These are phyloP conservation scores for Anthoscopus minutus DNA, from an alignment of 2,113 vertebrate genomes.

Conservation along the genomic window DNA sequence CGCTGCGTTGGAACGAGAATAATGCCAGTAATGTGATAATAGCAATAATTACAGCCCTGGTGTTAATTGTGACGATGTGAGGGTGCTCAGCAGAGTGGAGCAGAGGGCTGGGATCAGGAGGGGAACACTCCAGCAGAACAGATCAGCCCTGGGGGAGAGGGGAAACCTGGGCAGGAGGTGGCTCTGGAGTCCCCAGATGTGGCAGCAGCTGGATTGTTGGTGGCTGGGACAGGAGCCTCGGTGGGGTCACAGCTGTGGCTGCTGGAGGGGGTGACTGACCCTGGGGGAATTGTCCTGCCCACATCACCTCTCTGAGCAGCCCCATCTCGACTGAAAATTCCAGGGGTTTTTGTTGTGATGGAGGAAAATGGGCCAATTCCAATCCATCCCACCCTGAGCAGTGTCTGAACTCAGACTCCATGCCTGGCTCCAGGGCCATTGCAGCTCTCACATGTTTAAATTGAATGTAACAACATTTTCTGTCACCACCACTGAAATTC, in stretches of 20 bases:
- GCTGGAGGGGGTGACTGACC: background rate
- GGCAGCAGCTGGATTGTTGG: background rate
- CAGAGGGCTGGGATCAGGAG: background rate
- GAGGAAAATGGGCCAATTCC: background rate
- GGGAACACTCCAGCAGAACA: rapidly evolving
- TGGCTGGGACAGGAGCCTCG: background rate
- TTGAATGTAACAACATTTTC: background rate
- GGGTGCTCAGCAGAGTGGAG: background rate
- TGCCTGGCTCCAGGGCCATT: background rate
- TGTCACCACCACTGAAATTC: background rate
- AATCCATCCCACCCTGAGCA: background rate
- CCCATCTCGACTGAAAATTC: background rate
- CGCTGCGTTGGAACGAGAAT: background rate
- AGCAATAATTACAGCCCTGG: background rate
- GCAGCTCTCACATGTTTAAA: background rate
- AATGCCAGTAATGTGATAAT: background rate
- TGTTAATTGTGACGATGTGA: background rate
- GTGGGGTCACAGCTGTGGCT: background rate
- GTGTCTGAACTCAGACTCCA: background rate
- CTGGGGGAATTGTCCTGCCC: background rate
- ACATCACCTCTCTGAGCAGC: background rate
- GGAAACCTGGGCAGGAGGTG: background rate
- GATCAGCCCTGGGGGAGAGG: background rate
- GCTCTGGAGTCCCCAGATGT: background rate
- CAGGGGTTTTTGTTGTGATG: background rate